Evolutionary conservation across 2,113 vertebrate genomes (phyloP), one percentile per base, ranked within the genome.

Genomic region (Aspiorhynchus laticeps): DNA sequence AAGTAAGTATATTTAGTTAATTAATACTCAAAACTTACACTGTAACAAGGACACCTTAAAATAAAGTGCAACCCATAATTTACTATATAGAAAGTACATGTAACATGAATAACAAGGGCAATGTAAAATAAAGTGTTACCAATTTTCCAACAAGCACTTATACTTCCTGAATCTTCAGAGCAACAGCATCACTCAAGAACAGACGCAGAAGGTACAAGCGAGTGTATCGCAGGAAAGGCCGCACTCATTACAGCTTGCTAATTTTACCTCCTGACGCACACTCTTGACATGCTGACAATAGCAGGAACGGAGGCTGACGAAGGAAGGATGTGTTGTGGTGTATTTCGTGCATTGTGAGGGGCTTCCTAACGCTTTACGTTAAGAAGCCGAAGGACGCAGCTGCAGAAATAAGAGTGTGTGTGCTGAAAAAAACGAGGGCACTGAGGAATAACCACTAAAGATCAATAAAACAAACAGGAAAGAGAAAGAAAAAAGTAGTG

Each of bases 281-380:
- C 87, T 74, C 88, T 90, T 79, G 90, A 90, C 81, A 88, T 78
- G 78, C 83, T 89, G 91, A 95, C 94, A 95, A 95, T 92, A 87
- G 92, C 92, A 93, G 95, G 95, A 95, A 95, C 59, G 67, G 91
- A 87, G 86, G 88, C 82, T 89, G 87, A 83, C 19, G 48, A n/a
- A 85, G 88, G 90, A 86, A 90, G 92, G 91, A 91, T 92, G 91
- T 93, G 92, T 80, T 63, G 56, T 84, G 80, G 80, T 85, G 59
- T 63, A 80, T 65, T 88, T 71, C 24, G 7, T 15, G 89, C 82
- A 94, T 94, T 93, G 94, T 94, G 92, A 91, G 89, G 90, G 31
- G 86, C 90, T 95, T 94, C 93, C 94, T 93, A 93, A 83, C 7
- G 46, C 85, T 61, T 88, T 87, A 59, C 80, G 82, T 83, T 87